A percentile compares a stretch with the other conserved stretches of the same genome.
Evolutionary conservation across 2,888 invertebrate genomes (phyloP).

Genomic region (Timandra comae): DNA sequence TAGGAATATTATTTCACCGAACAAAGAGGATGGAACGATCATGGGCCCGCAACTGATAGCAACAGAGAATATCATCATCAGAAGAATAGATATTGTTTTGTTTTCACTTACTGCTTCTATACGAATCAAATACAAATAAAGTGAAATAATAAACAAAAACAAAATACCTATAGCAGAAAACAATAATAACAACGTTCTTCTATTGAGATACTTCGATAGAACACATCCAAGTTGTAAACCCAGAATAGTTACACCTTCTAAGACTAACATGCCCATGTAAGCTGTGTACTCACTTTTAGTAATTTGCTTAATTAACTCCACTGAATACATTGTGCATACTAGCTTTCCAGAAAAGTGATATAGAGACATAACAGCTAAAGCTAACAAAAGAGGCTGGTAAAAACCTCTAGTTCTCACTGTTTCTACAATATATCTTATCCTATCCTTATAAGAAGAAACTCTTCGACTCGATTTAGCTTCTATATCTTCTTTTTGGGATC

Average conservation of each 20-base stretch:
- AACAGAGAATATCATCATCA: conserved; percentile 41
- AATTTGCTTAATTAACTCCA: conserved; percentile 41
- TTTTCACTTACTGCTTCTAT: conserved; percentile 31
- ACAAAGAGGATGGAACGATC: conserved; percentile 43
- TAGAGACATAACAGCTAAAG: conserved; percentile 31
- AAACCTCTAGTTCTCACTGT: conserved; percentile 32
- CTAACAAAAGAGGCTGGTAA: conserved; percentile 38
- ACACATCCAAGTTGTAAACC: conserved; percentile 48
- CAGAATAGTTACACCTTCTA: conserved; percentile 49
- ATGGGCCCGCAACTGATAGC: conserved; percentile 49
- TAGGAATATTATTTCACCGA: conserved; percentile 44
- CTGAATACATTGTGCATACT: conserved; percentile 41
- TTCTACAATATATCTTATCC: conserved; percentile 20
- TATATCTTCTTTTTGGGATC: conserved; percentile 30
- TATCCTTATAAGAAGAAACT: conserved; percentile 13
- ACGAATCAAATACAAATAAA: conserved; percentile 42
- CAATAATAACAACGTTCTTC: conserved; percentile 38
- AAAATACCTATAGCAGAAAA: conserved; percentile 35
- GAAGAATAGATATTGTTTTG: conserved; percentile 32
- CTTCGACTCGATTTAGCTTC: conserved; percentile 14
- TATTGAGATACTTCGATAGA: conserved; percentile 35
- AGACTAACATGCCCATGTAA: conserved; percentile 46
- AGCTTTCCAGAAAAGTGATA: conserved; percentile 45
- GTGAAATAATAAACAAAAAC: conserved; percentile 39
- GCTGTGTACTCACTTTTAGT: conserved; percentile 38